These are phyloP conservation scores for Cyclopterus lumpus DNA, from an alignment of 2,797 vertebrate species.

Conservation along the genomic window DNA sequence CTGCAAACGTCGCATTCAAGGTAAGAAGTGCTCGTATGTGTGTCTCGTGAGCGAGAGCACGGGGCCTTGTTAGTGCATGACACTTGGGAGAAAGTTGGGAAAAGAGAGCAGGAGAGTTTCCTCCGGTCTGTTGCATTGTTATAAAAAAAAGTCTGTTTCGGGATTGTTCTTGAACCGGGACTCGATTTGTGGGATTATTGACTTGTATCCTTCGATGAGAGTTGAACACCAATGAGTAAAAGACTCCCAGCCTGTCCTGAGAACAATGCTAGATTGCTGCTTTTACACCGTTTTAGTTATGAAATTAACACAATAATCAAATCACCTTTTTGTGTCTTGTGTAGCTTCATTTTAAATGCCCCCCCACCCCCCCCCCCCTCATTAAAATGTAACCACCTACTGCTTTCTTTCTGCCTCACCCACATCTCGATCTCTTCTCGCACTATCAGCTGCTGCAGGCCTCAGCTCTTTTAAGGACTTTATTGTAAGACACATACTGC, in stretches of 20 bases:
- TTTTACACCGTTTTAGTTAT: background rate
- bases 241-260: background rate
- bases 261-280: background rate
- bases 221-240: background rate
- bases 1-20: constrained; percentile 71
- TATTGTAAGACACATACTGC: constrained; percentile 24
- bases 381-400: constrained; percentile 13
- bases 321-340: background rate
- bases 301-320: background rate
- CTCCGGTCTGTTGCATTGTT: background rate
- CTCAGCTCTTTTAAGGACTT: constrained; percentile 58
- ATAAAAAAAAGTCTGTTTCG: background rate
- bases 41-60: constrained; percentile 40
- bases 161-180: background rate
- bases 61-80: constrained; percentile 55
- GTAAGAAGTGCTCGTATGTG: constrained; percentile 67
- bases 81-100: constrained; percentile 56
- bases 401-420: constrained; percentile 47
- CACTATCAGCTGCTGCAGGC: constrained; percentile 67
- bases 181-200: background rate
- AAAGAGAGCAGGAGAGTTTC: constrained; percentile 21
- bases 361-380: background rate
- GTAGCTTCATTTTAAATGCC: background rate
- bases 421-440: constrained; percentile 9
- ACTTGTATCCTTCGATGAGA: background rate